Evolutionary conservation across 2,113 vertebrate species (phyloP).

Genomic region (Amazona vittata): DNA sequence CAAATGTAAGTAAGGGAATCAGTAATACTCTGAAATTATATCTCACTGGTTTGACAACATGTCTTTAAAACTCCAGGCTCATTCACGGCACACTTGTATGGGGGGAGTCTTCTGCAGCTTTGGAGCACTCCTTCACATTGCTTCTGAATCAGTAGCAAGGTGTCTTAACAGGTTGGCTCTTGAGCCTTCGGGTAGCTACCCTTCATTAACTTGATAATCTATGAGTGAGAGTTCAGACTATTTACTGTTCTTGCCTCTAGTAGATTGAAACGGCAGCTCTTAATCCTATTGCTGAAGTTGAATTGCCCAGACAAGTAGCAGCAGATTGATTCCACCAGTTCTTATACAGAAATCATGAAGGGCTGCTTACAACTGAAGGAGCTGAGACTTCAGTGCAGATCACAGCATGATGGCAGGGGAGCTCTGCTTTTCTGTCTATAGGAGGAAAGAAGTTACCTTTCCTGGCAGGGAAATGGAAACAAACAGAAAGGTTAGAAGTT

Average conservation of each 20-base stretch:
- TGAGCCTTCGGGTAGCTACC: not conserved
- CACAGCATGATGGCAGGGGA: not conserved
- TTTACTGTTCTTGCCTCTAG: not conserved
- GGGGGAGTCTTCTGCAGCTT: not conserved
- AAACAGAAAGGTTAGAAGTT: not conserved
- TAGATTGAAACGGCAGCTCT: not conserved
- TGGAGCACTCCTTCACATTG: not conserved
- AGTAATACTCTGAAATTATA: not conserved
- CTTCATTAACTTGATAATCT: not conserved
- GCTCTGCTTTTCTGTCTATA: not conserved
- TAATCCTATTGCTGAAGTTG: conserved; percentile 39
- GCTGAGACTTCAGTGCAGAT: not conserved
- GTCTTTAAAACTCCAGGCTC: not conserved
- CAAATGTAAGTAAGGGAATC: not conserved
- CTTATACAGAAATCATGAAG: conserved; percentile 58
- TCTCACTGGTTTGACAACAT: not conserved
- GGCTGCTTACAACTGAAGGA: not conserved
- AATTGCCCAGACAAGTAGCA: conserved; percentile 56
- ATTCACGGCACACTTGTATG: not conserved
- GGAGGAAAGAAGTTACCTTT: not conserved
- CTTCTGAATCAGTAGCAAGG: not conserved
- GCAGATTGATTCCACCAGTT: conserved; percentile 34
- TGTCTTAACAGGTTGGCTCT: not conserved
- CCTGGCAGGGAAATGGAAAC: not conserved
- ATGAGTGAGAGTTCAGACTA: not conserved